Percentiles rank a stretch among this genome's conserved stretches.
Conservation (phyloP, 2,888 invertebrate species). For the Alentia gelatinosa region DNA sequence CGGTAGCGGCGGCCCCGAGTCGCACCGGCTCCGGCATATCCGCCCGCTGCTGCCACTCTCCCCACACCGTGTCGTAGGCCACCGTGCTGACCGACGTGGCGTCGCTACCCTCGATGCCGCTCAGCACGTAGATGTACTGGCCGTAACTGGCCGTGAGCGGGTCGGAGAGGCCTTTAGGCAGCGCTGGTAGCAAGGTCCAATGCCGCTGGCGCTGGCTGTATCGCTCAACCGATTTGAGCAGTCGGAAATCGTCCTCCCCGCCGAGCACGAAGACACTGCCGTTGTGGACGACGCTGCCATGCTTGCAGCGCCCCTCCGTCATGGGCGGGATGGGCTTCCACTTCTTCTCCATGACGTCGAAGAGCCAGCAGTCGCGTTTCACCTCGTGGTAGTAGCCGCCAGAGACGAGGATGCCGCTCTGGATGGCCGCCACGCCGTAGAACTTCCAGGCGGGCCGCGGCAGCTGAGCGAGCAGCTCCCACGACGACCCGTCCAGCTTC, state of each 20-base stretch:
- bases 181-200: slow-evolving; percentile 48
- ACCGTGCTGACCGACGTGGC: slow-evolving; percentile 39
- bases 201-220: background rate
- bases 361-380: slow-evolving; percentile 62
- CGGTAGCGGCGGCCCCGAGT: slow-evolving; percentile 55
- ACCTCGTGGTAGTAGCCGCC: slow-evolving; percentile 59
- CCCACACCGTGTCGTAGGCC: slow-evolving; percentile 59
- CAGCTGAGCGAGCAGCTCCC: slow-evolving; percentile 61
- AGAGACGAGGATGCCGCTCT: slow-evolving; percentile 57
- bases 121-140: slow-evolving; percentile 58
- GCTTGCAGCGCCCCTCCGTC: slow-evolving; percentile 56
- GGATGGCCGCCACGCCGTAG: slow-evolving; percentile 56
- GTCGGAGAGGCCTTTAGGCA: slow-evolving; percentile 57
- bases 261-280: slow-evolving; percentile 59
- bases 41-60: slow-evolving; percentile 48
- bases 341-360: slow-evolving; percentile 58
- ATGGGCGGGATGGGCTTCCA: slow-evolving; percentile 60
- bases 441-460: slow-evolving; percentile 61
- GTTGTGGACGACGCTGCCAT: slow-evolving; percentile 56
- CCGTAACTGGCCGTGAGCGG: slow-evolving; percentile 57
- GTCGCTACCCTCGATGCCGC: slow-evolving; percentile 58
- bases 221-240: slow-evolving; percentile 52
- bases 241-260: slow-evolving; percentile 59
- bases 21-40: slow-evolving; percentile 60
- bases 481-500: slow-evolving; percentile 52